Conservation (phyloP, 30 jellyfish, hydroid and myxozoan genomes). For the Hydra vulgaris region DNA sequence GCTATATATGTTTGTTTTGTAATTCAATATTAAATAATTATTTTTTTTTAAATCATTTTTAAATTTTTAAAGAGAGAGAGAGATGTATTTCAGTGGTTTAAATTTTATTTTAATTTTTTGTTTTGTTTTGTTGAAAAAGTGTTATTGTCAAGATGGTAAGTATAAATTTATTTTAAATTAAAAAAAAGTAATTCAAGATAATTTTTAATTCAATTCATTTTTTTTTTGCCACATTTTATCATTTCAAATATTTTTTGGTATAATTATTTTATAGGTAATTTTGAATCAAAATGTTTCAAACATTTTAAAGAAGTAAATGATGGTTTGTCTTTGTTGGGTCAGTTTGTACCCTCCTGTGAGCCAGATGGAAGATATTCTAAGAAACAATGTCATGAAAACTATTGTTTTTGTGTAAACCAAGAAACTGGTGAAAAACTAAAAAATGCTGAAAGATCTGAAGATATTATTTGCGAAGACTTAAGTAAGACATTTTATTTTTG, state of each 20-base stretch:
- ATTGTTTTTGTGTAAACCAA: slow-evolving; percentile 64
- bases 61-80: too few relatives aligned
- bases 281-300: background rate
- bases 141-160: too few relatives aligned
- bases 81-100: too few relatives aligned
- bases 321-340: slow-evolving; percentile 14
- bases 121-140: too few relatives aligned
- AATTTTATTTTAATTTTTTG: too few relatives aligned
- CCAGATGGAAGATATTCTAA: slow-evolving; percentile 40
- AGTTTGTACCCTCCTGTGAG: slow-evolving; percentile 62
- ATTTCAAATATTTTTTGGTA: too few relatives aligned
- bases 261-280: background rate
- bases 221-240: background rate
- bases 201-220: too few relatives aligned
- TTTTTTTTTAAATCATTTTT: too few relatives aligned
- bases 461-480: background rate
- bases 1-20: too few relatives aligned
- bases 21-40: too few relatives aligned
- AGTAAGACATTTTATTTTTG: background rate
- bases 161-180: too few relatives aligned
- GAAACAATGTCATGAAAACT: slow-evolving; percentile 48
- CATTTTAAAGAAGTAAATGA: background rate
- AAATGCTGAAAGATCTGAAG: background rate
- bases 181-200: too few relatives aligned
- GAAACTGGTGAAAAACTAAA: background rate